Conservation (phyloP, 1,140 invertebrate species). For the Chlorops oryzae region DNA sequence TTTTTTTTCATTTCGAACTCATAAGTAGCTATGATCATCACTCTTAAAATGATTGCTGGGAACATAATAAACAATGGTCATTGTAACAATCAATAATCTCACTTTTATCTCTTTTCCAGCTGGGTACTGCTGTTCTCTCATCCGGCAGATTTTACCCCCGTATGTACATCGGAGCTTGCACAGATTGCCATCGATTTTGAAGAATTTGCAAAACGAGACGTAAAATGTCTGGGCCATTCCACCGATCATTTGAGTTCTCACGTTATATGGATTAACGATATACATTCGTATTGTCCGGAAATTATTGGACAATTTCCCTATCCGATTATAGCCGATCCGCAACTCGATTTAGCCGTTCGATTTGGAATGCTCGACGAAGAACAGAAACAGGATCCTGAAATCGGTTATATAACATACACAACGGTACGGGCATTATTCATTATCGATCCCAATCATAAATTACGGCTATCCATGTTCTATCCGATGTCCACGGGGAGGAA, state of each 20-base stretch:
- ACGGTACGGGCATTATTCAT: slow-evolving; percentile 78
- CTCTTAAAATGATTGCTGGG: no score
- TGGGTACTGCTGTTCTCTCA: slow-evolving; percentile 85
- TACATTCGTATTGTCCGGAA: slow-evolving; percentile 61
- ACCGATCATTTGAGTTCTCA: slow-evolving; percentile 71
- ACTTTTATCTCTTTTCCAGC: no score
- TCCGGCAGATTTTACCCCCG: slow-evolving; percentile 85
- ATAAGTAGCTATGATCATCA: no score
- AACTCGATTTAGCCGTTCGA: slow-evolving; percentile 64
- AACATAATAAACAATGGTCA: no score
- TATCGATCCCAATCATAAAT: slow-evolving; percentile 72
- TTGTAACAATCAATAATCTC: no score
- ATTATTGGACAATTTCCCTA: slow-evolving; percentile 64
- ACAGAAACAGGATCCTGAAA: slow-evolving; percentile 61
- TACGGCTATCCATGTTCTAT: slow-evolving; percentile 74
- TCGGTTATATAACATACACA: no score
- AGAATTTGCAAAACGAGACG: slow-evolving; percentile 67
- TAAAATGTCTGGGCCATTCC: slow-evolving; percentile 75
- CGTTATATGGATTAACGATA: slow-evolving; percentile 71
- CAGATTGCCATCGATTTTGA: slow-evolving; percentile 62
- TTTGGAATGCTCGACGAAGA: slow-evolving; percentile 79
- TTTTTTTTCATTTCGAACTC: no score
- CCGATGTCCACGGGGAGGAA: slow-evolving; percentile 83
- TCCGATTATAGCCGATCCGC: slow-evolving; percentile 78
- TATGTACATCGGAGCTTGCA: slow-evolving; percentile 84